Evolutionary conservation across 2,113 vertebrate genomes (phyloP).

Genomic region (Gracilinanus agilis): DNA sequence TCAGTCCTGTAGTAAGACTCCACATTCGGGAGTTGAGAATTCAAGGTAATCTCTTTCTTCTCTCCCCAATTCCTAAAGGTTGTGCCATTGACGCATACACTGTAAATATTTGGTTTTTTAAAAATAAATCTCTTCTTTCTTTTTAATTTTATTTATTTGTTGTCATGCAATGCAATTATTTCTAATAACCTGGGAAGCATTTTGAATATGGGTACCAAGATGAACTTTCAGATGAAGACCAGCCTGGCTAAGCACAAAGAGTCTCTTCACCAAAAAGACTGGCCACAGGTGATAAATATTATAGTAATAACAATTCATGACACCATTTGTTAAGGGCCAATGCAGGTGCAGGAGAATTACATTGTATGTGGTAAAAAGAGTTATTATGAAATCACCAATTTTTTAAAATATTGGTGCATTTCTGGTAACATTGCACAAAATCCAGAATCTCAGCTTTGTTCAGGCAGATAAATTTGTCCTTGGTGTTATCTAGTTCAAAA

Average conservation of each 20-base stretch:
- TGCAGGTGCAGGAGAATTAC: neutral
- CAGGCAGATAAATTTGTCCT: slow-evolving; percentile 5
- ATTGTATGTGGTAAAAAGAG: neutral
- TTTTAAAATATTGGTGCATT: neutral
- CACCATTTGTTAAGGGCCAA: neutral
- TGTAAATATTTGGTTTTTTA: neutral
- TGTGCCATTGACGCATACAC: neutral
- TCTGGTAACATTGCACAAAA: neutral
- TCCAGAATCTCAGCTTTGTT: neutral
- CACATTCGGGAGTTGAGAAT: neutral
- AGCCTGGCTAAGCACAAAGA: neutral
- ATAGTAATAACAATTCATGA: neutral
- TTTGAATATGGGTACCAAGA: neutral
- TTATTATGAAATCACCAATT: neutral
- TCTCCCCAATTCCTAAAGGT: neutral
- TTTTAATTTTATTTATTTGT: too few relatives aligned
- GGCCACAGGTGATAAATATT: neutral
- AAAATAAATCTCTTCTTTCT: too few relatives aligned
- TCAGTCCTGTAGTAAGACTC: neutral
- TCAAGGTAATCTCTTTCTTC: neutral
- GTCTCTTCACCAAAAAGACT: neutral
- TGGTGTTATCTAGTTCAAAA: slow-evolving; percentile 44
- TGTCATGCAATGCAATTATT: neutral
- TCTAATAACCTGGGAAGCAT: neutral
- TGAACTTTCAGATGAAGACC: neutral